These are phyloP conservation scores for Liposcelis brunnea DNA, from an alignment of 2,888 invertebrate genomes.

Conservation along the genomic window DNA sequence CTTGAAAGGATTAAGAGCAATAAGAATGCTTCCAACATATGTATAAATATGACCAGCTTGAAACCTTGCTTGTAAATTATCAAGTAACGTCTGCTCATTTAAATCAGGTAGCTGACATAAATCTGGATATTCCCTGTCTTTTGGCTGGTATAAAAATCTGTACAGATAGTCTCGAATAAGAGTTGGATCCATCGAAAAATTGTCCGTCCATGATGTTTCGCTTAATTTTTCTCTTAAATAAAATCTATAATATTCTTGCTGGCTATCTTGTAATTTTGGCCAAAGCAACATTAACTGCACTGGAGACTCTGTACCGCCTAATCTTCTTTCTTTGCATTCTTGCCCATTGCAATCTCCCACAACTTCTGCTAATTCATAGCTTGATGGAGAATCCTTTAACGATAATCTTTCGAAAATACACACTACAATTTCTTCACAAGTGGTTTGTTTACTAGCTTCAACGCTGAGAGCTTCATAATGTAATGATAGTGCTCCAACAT, in stretches of 20 bases:
- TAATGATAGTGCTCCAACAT: slow-evolving; percentile 72
- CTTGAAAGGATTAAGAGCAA: slow-evolving; percentile 85
- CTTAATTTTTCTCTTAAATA: slow-evolving; percentile 73
- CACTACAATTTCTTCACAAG: slow-evolving; percentile 77
- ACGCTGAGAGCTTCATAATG: slow-evolving; percentile 80
- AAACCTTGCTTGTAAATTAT: slow-evolving; percentile 78
- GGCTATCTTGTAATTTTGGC: slow-evolving; percentile 42
- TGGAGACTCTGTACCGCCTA: slow-evolving; percentile 64
- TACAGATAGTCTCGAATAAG: slow-evolving; percentile 83
- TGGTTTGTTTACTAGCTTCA: slow-evolving; percentile 81
- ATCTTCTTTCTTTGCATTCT: slow-evolving; percentile 80
- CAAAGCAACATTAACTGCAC: slow-evolving; percentile 69
- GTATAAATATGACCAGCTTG: slow-evolving; percentile 88
- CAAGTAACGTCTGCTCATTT: slow-evolving; percentile 81
- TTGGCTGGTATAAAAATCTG: slow-evolving; percentile 77
- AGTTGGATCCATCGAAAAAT: slow-evolving; percentile 78
- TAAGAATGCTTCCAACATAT: slow-evolving; percentile 87
- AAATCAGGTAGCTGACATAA: slow-evolving; percentile 88
- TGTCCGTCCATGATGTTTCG: slow-evolving; percentile 73
- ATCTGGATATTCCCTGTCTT: slow-evolving; percentile 88
- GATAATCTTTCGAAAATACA: slow-evolving; percentile 65
- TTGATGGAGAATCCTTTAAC: slow-evolving; percentile 35
- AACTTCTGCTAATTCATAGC: slow-evolving; percentile 75
- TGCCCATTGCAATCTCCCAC: slow-evolving; percentile 71
- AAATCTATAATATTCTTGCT: slow-evolving; percentile 44